A percentile compares a stretch with the other conserved stretches of the same genome.
These are phyloP conservation scores for Panthera uncia DNA, from an alignment of 2,113 vertebrate species.

Conservation along the genomic window DNA sequence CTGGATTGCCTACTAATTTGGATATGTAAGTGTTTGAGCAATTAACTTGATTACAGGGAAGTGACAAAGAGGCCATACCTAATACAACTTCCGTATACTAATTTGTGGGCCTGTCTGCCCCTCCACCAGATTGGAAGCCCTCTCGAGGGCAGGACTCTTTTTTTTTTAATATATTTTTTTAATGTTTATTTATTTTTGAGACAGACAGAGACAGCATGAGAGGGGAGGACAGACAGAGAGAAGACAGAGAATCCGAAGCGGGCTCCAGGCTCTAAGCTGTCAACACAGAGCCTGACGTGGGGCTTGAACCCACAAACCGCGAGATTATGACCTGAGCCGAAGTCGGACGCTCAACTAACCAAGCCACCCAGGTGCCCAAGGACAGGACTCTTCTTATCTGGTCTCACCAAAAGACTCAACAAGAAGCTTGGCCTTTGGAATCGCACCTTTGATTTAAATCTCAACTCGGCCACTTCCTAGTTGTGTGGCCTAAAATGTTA, in stretches of 20 bases:
- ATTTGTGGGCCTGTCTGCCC: background rate
- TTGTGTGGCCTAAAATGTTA: background rate
- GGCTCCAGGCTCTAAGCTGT: too few relatives aligned
- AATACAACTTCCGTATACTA: background rate
- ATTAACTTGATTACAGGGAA: conserved; percentile 29
- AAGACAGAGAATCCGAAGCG: too few relatives aligned
- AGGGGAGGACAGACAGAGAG: too few relatives aligned
- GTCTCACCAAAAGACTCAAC: background rate
- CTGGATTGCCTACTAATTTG: background rate
- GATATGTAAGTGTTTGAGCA: background rate
- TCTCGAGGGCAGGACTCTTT: background rate
- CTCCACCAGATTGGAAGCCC: background rate
- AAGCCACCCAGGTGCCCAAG: too few relatives aligned
- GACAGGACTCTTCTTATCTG: background rate
- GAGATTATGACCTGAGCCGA: too few relatives aligned
- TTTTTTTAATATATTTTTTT: background rate
- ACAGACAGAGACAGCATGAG: too few relatives aligned
- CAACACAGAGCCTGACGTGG: too few relatives aligned
- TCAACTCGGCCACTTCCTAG: conserved; percentile 12
- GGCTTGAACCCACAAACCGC: too few relatives aligned
- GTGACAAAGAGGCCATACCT: background rate
- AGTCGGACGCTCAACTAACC: too few relatives aligned
- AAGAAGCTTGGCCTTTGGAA: background rate
- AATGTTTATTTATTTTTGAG: too few relatives aligned
- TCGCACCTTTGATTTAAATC: conserved; percentile 28